Evolutionary conservation across 1,140 invertebrate species (phyloP).

Genomic region (Bombus sibiricus): DNA sequence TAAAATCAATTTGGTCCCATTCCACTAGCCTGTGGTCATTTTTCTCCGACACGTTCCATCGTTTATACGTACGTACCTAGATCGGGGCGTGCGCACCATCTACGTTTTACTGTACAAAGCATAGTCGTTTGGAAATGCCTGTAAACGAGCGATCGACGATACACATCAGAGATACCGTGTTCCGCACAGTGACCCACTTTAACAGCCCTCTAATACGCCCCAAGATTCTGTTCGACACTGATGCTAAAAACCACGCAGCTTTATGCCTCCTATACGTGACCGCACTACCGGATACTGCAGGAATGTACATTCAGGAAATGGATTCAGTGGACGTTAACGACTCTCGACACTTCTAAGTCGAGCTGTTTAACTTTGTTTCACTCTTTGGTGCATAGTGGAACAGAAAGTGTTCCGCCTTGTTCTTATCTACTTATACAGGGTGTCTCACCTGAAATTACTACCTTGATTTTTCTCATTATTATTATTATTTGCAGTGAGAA

Average conservation of each 20-base stretch:
- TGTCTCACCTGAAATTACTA: too few species aligned
- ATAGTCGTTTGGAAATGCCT: constrained; percentile 59
- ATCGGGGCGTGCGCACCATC: background rate
- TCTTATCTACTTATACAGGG: background rate
- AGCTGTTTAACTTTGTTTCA: background rate
- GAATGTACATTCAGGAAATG: background rate
- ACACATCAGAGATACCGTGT: constrained; percentile 60
- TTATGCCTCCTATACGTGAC: background rate
- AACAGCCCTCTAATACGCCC: constrained; percentile 56
- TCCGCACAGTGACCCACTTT: constrained; percentile 61
- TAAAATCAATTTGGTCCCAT: constrained; percentile 58
- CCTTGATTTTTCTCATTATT: too few species aligned
- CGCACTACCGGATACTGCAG: background rate
- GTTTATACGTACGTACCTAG: background rate
- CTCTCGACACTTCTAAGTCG: background rate
- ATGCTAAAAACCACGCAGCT: constrained; percentile 22
- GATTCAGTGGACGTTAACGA: constrained; percentile 1
- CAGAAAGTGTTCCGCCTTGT: background rate
- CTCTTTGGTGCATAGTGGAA: background rate
- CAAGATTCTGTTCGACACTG: constrained; percentile 57
- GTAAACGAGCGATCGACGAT: constrained; percentile 65
- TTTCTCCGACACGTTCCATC: constrained; percentile 38
- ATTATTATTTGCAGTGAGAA: too few species aligned
- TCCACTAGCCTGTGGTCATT: constrained; percentile 16
- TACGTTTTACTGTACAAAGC: constrained; percentile 55